Evolutionary conservation across 2,797 vertebrate species (phyloP), one percentile per base, ranked within the genome.

Genomic region (Vespertilio murinus): DNA sequence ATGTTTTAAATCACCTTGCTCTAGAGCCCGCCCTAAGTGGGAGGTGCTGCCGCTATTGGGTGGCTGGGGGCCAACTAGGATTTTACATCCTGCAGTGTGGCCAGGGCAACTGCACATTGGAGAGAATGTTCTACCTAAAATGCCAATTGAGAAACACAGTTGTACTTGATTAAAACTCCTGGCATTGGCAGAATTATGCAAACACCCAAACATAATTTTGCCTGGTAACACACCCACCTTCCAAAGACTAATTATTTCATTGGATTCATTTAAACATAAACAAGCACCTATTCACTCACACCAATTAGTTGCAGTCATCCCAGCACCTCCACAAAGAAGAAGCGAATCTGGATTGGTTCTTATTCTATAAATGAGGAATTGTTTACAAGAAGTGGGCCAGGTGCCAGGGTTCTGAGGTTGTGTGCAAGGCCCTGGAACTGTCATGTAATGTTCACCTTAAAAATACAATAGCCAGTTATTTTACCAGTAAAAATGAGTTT

Each of bases 101-200:
- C 22, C 11, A 80, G 11, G 17, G 59, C 33, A 78, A n/a, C 18
- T 28, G 23, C 25, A 67, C 30, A 70, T 33, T 74, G 28, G 79
- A 59, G 88, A 47, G 35, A 88, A 93, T n/a, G 8, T 70, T 90
- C 45, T 78, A 23, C 22, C 17, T 84, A 56, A 87, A 91, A 81
- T 74, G 42, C 49, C 49, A 79, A 20, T 40, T 82, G 73, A 95
- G 87, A 89, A 91, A 87, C 33, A 56, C 20, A 74, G 59, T 49
- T 42, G 54, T 90, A 3, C 13, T 59, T 95, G 35, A 61, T 87
- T 83, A 67, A 86, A 91, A 81, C 12, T 7, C 28, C n/a, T 82
- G 38, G 42, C 17, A 77, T 11, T 84, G 64, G 69, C n/a, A 25
- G 23, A n/a, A 88, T 88, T 77, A 84, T 92, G 8, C 22, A 54